phyloP scores from a whole-genome alignment of 2,113 vertebrate genomes.

The Toxotes jaculatrix region DNA sequence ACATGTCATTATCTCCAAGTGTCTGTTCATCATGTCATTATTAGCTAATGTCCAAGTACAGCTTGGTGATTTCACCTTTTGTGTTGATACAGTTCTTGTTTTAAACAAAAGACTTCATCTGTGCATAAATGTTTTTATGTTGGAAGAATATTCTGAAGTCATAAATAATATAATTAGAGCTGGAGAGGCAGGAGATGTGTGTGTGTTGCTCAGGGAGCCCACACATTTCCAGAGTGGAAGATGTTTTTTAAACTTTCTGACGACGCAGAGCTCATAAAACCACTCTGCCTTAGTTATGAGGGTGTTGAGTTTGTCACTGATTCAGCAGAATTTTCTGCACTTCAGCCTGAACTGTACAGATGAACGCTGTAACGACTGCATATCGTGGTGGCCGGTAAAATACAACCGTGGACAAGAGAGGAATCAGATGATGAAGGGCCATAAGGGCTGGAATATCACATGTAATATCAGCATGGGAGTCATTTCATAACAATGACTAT shows the following conservation, averaged over 20 bases:
- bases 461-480: not conserved
- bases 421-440: not conserved
- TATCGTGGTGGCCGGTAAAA: not conserved
- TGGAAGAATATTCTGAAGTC: conserved; percentile 4
- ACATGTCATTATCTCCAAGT: not conserved
- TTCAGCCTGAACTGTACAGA: conserved; percentile 9
- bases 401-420: not conserved
- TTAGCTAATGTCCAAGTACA: not conserved
- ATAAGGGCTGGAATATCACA: not conserved
- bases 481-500: no score
- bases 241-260: conserved; percentile 18
- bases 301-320: conserved; percentile 10
- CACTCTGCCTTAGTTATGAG: conserved; percentile 9
- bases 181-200: not conserved
- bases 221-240: conserved; percentile 24
- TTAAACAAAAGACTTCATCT: not conserved
- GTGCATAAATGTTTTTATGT: conserved; percentile 4
- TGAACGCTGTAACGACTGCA: not conserved
- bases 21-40: not conserved
- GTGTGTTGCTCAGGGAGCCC: conserved; percentile 17
- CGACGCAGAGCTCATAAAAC: conserved; percentile 52
- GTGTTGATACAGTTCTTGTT: not conserved
- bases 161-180: conserved; percentile 46
- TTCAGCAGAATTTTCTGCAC: conserved; percentile 38
- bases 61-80: not conserved